These are phyloP conservation scores for Dinoponera quadriceps DNA, from an alignment of 1,140 invertebrate genomes.

Conservation along the genomic window DNA sequence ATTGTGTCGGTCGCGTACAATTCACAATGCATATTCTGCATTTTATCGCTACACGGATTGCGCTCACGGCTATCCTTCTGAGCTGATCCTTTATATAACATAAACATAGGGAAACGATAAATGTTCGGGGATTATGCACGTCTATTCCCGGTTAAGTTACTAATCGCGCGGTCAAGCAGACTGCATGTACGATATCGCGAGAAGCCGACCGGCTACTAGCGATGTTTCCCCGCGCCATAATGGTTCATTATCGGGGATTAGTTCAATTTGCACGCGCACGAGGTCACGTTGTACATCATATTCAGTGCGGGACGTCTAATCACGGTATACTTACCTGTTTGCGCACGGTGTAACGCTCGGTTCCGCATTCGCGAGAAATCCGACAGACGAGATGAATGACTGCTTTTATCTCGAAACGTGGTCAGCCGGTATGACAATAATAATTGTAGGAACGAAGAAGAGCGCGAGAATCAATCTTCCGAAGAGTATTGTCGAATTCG, in stretches of 20 bases:
- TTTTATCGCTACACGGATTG: conserved; percentile 13
- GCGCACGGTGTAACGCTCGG: not conserved
- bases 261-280: conserved; percentile 60
- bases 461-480: too few species aligned
- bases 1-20: not conserved
- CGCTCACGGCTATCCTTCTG: not conserved
- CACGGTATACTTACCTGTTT: conserved; percentile 7
- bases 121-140: conserved; percentile 54
- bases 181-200: conserved; percentile 54
- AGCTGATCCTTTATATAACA: conserved; percentile 45
- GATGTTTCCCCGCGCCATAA: conserved; percentile 64
- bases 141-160: conserved; percentile 53
- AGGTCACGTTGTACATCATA: conserved; percentile 55
- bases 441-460: too few species aligned
- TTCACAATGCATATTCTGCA: conserved; percentile 1
- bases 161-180: conserved; percentile 58
- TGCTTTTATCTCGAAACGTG: too few species aligned
- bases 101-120: conserved; percentile 48
- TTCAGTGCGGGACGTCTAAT: conserved; percentile 57
- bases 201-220: conserved; percentile 42
- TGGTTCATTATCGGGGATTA: conserved; percentile 70
- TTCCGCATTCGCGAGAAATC: too few species aligned
- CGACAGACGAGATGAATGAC: too few species aligned
- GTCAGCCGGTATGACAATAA: too few species aligned
- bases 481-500: too few species aligned